These are phyloP conservation scores for Flabesymbios commensalis DNA, from an alignment of 2,888 invertebrate genomes.

Conservation along the genomic window DNA sequence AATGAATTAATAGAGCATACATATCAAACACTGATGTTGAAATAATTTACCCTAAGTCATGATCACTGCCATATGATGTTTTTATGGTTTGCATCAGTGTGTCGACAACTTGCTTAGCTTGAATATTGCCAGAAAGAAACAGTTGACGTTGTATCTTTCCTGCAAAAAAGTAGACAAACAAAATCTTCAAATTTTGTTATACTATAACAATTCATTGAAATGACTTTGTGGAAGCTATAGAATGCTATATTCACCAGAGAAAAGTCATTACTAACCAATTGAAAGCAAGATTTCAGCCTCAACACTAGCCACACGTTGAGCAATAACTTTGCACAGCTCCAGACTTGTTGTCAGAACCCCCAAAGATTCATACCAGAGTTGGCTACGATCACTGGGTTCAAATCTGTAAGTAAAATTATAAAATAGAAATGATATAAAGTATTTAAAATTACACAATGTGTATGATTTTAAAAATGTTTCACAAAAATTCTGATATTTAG, in stretches of 20 bases:
- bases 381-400: background rate
- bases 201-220: background rate
- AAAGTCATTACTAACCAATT: slow-evolving; percentile 42
- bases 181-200: too few species aligned
- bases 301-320: slow-evolving; percentile 43
- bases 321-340: slow-evolving; percentile 47
- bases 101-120: slow-evolving; percentile 44
- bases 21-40: background rate
- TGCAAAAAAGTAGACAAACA: slow-evolving; percentile 26
- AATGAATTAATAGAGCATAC: too few species aligned
- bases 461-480: too few species aligned
- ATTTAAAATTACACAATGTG: too few species aligned
- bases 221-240: background rate
- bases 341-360: slow-evolving; percentile 53
- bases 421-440: background rate
- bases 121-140: slow-evolving; percentile 44
- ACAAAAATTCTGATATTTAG: too few species aligned
- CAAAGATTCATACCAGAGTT: slow-evolving; percentile 47
- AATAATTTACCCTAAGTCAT: slow-evolving; percentile 53
- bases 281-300: slow-evolving; percentile 58
- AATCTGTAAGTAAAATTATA: background rate
- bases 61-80: slow-evolving; percentile 47
- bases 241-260: background rate
- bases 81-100: slow-evolving; percentile 55
- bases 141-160: slow-evolving; percentile 58